Percentiles rank a stretch among this genome's conserved stretches.
These are phyloP conservation scores for Muricea muricata DNA, from an alignment of 92 coral and sea anemone species.

Conservation along the genomic window DNA sequence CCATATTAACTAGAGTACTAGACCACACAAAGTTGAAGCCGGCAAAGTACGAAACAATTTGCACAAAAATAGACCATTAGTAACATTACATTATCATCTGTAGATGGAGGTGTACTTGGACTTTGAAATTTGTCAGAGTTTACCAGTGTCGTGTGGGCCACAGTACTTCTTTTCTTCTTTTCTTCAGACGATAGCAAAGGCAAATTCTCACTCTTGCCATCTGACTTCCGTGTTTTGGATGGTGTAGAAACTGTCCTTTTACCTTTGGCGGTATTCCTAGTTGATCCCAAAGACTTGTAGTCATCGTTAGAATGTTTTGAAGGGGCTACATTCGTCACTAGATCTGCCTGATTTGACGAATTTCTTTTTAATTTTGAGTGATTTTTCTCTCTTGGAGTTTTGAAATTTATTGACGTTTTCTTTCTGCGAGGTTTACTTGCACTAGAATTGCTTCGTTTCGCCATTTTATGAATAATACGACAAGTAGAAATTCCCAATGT, in stretches of 20 bases:
- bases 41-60: no score
- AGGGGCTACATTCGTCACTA: background rate
- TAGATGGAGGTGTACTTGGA: no score
- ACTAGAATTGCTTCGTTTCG: background rate
- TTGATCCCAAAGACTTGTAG: background rate
- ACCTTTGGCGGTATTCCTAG: background rate
- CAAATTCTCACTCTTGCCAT: background rate
- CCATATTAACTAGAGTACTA: no score
- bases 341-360: background rate
- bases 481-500: background rate
- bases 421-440: constrained; percentile 3
- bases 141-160: no score
- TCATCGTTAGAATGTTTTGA: background rate
- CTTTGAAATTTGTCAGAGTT: no score
- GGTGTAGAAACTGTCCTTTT: background rate
- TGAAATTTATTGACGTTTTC: background rate
- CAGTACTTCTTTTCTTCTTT: background rate
- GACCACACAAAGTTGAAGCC: no score
- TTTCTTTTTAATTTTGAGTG: background rate
- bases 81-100: no score
- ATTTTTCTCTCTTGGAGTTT: constrained; percentile 3
- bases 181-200: background rate
- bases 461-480: background rate
- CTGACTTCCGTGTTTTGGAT: no score
- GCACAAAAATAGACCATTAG: no score